Conservation (phyloP, 2,888 invertebrate genomes). For the Altica lythri region DNA sequence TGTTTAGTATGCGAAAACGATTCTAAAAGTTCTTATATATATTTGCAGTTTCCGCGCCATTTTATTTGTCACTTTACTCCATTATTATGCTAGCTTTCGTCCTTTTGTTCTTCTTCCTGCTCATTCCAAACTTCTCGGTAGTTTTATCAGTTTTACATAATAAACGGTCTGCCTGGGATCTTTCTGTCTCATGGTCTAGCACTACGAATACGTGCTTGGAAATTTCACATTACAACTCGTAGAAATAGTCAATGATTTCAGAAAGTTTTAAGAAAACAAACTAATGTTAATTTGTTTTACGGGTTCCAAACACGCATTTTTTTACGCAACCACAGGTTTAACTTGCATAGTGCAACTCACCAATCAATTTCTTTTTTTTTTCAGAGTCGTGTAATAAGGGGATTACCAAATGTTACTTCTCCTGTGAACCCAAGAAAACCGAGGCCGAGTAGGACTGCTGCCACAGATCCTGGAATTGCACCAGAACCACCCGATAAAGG, state of each 20-base stretch:
- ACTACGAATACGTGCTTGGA: conserved; percentile 1
- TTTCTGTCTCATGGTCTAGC: conserved; percentile 3
- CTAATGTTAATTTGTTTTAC: too few species aligned
- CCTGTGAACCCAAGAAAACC: conserved; percentile 46
- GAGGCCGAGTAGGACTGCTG: conserved; percentile 46
- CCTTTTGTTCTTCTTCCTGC: conserved; percentile 14
- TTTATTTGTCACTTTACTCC: conserved; percentile 12
- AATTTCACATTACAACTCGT: too few species aligned
- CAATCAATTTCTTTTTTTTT: conserved; percentile 34
- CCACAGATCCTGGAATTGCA: conserved; percentile 43
- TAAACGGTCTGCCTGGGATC: conserved; percentile 10
- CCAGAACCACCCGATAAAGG: conserved; percentile 52
- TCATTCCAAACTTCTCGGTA: not conserved
- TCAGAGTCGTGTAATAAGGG: conserved; percentile 50
- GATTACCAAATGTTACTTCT: conserved; percentile 48
- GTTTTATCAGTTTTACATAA: conserved; percentile 24
- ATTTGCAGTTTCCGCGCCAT: conserved; percentile 12
- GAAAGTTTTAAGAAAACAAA: too few species aligned
- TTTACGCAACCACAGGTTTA: too few species aligned
- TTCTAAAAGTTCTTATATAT: not conserved
- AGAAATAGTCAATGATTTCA: too few species aligned
- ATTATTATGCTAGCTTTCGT: conserved; percentile 15
- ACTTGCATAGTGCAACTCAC: too few species aligned
- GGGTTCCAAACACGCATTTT: too few species aligned
- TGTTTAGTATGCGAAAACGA: conserved; percentile 14